Percentiles rank a stretch among this genome's conserved stretches.
Evolutionary conservation across 1,140 invertebrate genomes (phyloP).

Genomic region (Metaphire vulgaris): DNA sequence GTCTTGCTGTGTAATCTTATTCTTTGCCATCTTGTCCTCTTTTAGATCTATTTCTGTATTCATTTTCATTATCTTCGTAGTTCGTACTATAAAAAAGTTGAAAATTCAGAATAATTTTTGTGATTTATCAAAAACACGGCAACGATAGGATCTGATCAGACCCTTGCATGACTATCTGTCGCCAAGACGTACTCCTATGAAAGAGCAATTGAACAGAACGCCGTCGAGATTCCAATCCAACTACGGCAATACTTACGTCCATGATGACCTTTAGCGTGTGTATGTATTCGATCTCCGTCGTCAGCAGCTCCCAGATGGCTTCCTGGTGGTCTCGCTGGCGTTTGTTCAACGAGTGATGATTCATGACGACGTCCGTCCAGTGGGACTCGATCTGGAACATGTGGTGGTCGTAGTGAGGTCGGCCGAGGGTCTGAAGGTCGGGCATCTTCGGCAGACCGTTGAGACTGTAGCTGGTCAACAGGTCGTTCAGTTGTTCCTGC

Average conservation of each 20-base stretch:
- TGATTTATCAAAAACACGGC: too few species aligned
- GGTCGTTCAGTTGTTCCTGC: conserved; percentile 41
- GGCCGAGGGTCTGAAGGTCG: conserved; percentile 39
- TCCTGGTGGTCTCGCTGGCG: conserved; percentile 65
- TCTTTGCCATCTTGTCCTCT: too few species aligned
- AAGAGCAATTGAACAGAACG: not conserved
- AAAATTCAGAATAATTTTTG: not conserved
- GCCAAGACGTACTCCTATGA: not conserved
- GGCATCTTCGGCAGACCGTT: conserved; percentile 33
- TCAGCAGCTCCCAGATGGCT: conserved; percentile 81
- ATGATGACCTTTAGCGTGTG: conserved; percentile 75
- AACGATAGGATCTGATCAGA: not conserved
- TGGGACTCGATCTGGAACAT: conserved; percentile 64
- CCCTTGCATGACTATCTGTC: not conserved
- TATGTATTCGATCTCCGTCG: conserved; percentile 80
- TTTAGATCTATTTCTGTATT: too few species aligned
- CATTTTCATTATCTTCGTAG: too few species aligned
- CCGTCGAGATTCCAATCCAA: not conserved
- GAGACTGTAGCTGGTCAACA: conserved; percentile 38
- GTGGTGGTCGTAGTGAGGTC: conserved; percentile 34
- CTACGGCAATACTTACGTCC: conserved; percentile 63
- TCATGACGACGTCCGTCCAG: conserved; percentile 62
- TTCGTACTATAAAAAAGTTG: not conserved
- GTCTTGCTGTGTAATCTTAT: too few species aligned
- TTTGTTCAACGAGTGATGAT: conserved; percentile 31